These are phyloP conservation scores for Hippocampus kuda DNA, from an alignment of 2,797 vertebrate species.

Conservation along the genomic window DNA sequence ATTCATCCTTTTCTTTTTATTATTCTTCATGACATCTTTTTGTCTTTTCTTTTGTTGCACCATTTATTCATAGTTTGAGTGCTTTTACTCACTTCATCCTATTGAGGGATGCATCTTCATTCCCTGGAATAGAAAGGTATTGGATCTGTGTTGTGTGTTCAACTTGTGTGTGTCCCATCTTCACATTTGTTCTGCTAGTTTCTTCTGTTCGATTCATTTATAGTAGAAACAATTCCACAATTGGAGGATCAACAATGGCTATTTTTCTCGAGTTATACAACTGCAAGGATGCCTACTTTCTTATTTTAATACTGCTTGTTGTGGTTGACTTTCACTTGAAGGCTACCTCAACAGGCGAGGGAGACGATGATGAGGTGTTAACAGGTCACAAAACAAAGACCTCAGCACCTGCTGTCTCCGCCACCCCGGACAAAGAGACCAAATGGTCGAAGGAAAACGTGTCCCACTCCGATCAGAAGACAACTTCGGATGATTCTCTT, in stretches of 20 bases:
- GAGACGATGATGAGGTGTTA: slow-evolving; percentile 72
- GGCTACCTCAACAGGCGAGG: slow-evolving; percentile 80
- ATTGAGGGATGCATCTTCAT: slow-evolving; percentile 95
- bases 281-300: not conserved
- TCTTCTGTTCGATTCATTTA: not conserved
- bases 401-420: slow-evolving; percentile 77
- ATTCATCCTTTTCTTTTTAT: slow-evolving; percentile 16
- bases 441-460: slow-evolving; percentile 94
- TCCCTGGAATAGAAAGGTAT: slow-evolving; percentile 99
- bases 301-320: not conserved
- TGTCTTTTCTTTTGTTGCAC: slow-evolving; percentile 58
- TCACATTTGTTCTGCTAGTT: slow-evolving; percentile 3
- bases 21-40: slow-evolving; percentile 29
- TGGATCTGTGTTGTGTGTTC: slow-evolving; percentile 30
- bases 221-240: not conserved
- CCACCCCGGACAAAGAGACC: slow-evolving; percentile 91
- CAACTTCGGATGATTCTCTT: slow-evolving; percentile 83
- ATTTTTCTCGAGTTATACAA: not conserved
- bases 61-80: slow-evolving; percentile 83
- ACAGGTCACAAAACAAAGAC: slow-evolving; percentile 84
- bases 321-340: slow-evolving; percentile 43
- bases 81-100: slow-evolving; percentile 85
- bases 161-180: slow-evolving; percentile 4
- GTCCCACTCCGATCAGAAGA: slow-evolving; percentile 85
- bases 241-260: not conserved